Evolutionary conservation across 2,113 vertebrate species (phyloP).

Genomic region (Typhlomys cinereus): DNA sequence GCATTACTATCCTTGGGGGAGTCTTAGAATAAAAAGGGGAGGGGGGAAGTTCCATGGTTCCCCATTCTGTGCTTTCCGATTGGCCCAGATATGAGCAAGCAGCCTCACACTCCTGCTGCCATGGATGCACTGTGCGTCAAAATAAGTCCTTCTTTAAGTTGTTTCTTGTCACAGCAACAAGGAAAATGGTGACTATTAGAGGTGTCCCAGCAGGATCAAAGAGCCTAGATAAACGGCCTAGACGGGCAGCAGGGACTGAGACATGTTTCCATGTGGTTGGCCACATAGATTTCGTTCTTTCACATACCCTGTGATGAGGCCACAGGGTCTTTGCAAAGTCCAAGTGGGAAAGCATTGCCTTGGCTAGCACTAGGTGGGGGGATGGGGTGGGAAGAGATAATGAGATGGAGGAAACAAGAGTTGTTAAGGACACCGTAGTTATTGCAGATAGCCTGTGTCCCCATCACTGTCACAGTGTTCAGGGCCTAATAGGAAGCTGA

Average conservation of each 20-base stretch:
- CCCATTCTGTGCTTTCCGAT: too few species aligned
- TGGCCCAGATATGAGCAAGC: neutral
- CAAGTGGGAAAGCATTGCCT: neutral
- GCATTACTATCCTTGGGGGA: neutral
- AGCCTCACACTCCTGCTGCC: neutral
- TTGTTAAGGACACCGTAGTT: neutral
- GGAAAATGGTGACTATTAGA: neutral
- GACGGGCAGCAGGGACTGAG: too few species aligned
- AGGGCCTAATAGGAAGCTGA: too few species aligned
- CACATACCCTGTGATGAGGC: neutral
- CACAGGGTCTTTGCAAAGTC: neutral
- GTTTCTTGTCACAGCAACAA: neutral
- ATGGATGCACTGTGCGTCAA: neutral
- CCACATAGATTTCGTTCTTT: neutral
- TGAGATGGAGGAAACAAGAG: neutral
- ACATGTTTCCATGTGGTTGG: neutral
- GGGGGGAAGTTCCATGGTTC: neutral
- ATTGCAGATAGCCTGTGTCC: neutral
- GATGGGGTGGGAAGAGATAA: neutral
- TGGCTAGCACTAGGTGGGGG: neutral
- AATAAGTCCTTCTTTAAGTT: neutral
- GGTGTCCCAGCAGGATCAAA: neutral
- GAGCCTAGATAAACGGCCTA: neutral
- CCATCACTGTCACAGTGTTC: fast-evolving
- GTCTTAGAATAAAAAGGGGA: neutral